A percentile compares a stretch with the other conserved stretches of the same genome.
Evolutionary conservation across 1,140 invertebrate genomes (phyloP).

Genomic region (Plectus sambesii): DNA sequence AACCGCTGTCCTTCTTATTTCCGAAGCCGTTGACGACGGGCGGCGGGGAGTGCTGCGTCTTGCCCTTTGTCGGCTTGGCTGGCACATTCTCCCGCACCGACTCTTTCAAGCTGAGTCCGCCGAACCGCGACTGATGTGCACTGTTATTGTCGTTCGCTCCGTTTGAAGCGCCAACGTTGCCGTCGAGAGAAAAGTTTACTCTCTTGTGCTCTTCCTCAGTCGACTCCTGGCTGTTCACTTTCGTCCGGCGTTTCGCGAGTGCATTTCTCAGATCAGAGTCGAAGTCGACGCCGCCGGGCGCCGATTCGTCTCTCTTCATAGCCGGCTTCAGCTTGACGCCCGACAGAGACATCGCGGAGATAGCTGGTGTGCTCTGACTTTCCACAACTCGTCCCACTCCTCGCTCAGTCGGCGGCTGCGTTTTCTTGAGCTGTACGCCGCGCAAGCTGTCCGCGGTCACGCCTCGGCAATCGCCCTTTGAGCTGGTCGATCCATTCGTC

Average conservation of each 20-base stretch:
- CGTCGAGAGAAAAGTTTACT: too few relatives aligned
- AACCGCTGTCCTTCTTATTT: conserved; percentile 44
- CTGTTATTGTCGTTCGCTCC: conserved; percentile 18
- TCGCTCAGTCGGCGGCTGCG: conserved; percentile 10
- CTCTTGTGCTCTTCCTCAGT: conserved; percentile 32
- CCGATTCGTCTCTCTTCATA: conserved; percentile 5
- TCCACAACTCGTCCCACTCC: too few relatives aligned
- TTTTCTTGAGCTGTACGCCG: conserved; percentile 33
- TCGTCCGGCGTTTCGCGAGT: conserved; percentile 38
- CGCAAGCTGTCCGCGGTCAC: conserved; percentile 34
- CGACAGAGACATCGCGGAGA: neutral
- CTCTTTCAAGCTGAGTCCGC: conserved; percentile 16
- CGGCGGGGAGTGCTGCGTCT: conserved; percentile 38
- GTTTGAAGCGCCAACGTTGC: too few relatives aligned
- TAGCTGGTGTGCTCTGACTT: conserved; percentile 14
- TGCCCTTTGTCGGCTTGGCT: conserved; percentile 14
- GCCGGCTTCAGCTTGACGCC: conserved; percentile 8
- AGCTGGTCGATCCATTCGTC: neutral
- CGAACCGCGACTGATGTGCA: conserved; percentile 9
- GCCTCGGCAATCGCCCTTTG: conserved; percentile 22
- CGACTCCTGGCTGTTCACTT: conserved; percentile 30
- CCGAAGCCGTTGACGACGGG: conserved; percentile 34
- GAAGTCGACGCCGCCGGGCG: conserved; percentile 24
- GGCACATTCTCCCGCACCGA: conserved; percentile 19
- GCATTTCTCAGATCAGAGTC: conserved; percentile 41